Percentiles rank a stretch among this genome's conserved stretches.
Conservation (phyloP, 2,797 vertebrate genomes). For the Bucorvus abyssinicus region DNA sequence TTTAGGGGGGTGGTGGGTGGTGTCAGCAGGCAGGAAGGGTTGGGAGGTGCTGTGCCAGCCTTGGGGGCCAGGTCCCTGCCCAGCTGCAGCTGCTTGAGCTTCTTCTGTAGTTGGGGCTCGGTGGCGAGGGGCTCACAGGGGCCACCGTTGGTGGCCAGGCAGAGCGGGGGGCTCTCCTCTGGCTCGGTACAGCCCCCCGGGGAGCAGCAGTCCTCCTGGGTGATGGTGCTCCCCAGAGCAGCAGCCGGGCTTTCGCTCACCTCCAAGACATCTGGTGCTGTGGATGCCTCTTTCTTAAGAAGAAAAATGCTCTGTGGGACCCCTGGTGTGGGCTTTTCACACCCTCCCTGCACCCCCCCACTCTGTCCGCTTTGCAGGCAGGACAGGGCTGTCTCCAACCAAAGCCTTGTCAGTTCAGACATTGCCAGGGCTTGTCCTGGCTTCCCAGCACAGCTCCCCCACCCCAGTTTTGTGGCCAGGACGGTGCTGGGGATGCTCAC, state of each 20-base stretch:
- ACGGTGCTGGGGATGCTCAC: rapidly evolving
- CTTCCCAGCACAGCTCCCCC: neutral
- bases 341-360: neutral
- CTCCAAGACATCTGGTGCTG: neutral
- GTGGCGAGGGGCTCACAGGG: neutral
- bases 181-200: neutral
- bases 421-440: neutral
- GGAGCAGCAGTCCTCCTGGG: neutral
- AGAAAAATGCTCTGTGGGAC: neutral
- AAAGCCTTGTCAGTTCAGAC: neutral
- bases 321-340: rapidly evolving
- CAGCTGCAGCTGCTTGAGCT: slow-evolving; percentile 67
- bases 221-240: neutral
- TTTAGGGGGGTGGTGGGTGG: slow-evolving; percentile 88
- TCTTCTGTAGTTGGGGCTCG: slow-evolving; percentile 59
- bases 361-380: neutral
- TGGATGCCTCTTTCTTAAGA: slow-evolving; percentile 33
- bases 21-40: slow-evolving; percentile 87
- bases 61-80: slow-evolving; percentile 70
- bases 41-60: slow-evolving; percentile 44
- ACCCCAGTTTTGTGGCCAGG: neutral
- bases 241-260: neutral
- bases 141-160: neutral
- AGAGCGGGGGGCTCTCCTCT: neutral
- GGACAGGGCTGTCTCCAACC: neutral